Conservation (phyloP, 2,113 vertebrate species). For the Rhegmatorhina hoffmannsi region DNA sequence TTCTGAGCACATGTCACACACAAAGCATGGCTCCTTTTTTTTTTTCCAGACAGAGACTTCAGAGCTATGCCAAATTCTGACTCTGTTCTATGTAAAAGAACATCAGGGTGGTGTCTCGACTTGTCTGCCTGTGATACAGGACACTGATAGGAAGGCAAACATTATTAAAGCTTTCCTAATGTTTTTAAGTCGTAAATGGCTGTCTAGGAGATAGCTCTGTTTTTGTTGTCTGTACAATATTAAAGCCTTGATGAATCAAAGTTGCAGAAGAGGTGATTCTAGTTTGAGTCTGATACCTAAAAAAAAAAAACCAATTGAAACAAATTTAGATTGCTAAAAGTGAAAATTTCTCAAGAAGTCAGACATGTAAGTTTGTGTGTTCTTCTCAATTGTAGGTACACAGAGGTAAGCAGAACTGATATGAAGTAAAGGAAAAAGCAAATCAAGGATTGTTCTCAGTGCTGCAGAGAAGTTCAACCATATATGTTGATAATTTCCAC, state of each 20-base stretch:
- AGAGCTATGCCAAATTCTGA: not conserved
- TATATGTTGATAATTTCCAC: not conserved
- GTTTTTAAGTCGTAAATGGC: conserved; percentile 27
- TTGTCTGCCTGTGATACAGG: conserved; percentile 27
- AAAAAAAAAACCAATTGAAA: not conserved
- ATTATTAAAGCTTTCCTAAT: conserved; percentile 51
- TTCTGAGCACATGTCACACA: not conserved
- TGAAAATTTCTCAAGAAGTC: not conserved
- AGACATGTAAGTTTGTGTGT: not conserved
- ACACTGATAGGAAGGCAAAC: not conserved
- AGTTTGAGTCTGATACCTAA: not conserved
- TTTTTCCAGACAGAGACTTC: not conserved
- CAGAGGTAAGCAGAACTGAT: not conserved
- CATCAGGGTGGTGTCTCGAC: conserved; percentile 17
- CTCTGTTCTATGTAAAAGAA: conserved; percentile 18
- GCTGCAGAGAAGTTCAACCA: not conserved
- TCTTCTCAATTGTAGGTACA: not conserved
- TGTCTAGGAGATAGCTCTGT: conserved; percentile 8
- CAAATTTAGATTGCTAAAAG: not conserved
- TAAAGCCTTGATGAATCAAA: not conserved
- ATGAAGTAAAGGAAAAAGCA: not conserved
- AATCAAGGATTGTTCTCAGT: not conserved
- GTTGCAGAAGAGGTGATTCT: not conserved
- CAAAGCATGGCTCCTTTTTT: not conserved
- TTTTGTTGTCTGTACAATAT: not conserved